A percentile compares a stretch with the other conserved stretches of the same genome.
These are phyloP conservation scores for Melieria crassipennis DNA, from an alignment of 2,888 invertebrate species.

Conservation along the genomic window DNA sequence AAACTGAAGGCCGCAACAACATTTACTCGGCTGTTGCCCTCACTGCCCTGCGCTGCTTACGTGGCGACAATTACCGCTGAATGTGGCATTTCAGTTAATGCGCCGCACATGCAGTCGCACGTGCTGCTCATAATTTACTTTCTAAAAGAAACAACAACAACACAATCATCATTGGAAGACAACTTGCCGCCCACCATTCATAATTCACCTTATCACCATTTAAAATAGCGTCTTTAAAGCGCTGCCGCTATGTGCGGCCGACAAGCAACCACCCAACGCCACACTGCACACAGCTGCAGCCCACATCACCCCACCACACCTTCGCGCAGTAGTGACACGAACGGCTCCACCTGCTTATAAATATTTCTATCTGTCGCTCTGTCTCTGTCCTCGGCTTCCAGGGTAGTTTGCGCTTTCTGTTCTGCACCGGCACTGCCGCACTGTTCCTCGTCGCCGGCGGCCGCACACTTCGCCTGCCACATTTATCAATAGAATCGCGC, in stretches of 20 bases:
- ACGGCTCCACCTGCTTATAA: slow-evolving; percentile 5
- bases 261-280: not conserved
- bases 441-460: slow-evolving; percentile 26
- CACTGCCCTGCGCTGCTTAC: no score
- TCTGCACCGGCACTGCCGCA: slow-evolving; percentile 14
- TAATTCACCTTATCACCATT: slow-evolving; percentile 24
- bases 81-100: no score
- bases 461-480: not conserved
- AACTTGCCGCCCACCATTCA: not conserved
- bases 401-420: slow-evolving; percentile 9
- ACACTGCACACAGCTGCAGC: slow-evolving; percentile 11
- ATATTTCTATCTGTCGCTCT: slow-evolving; percentile 1
- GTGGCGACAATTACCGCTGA: no score
- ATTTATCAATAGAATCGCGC: slow-evolving; percentile 48
- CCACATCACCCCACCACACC: not conserved
- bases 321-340: not conserved
- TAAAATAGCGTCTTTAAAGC: slow-evolving; percentile 10
- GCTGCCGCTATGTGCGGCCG: slow-evolving; percentile 8
- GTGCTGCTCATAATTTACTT: no score
- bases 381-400: slow-evolving; percentile 20
- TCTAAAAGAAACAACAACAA: no score
- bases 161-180: no score
- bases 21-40: no score
- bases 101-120: no score
- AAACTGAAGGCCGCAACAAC: no score